Evolutionary conservation across 2,797 vertebrate genomes (phyloP).

Genomic region (Sebastes kiyomatsui): DNA sequence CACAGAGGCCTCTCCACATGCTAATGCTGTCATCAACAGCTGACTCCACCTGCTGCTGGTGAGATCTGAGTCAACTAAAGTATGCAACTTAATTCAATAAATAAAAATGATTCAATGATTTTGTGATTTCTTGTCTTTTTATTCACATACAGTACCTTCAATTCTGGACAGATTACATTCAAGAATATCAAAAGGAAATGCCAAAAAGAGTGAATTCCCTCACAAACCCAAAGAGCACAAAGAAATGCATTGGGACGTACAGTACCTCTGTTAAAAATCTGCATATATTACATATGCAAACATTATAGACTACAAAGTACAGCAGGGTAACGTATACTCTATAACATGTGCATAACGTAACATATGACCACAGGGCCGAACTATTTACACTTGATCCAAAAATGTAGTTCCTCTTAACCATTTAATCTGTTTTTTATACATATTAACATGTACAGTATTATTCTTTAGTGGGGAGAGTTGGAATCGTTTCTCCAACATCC

Average conservation of each 20-base stretch:
- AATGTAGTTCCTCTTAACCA: conserved; percentile 37
- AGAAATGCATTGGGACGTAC: conserved; percentile 59
- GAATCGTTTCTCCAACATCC: conserved; percentile 46
- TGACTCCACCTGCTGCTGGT: conserved; percentile 56
- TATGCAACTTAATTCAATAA: neutral
- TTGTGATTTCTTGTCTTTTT: conserved; percentile 50
- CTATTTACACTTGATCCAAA: conserved; percentile 75
- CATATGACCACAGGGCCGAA: conserved; percentile 52
- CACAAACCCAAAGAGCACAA: conserved; percentile 50
- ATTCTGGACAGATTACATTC: conserved; percentile 73
- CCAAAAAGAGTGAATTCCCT: conserved; percentile 47
- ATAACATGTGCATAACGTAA: conserved; percentile 61
- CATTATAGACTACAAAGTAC: conserved; percentile 67
- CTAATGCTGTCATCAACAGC: conserved; percentile 48
- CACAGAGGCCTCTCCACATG: conserved; percentile 40
- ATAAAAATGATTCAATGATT: neutral
- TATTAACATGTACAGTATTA: conserved; percentile 68
- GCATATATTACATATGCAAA: conserved; percentile 66
- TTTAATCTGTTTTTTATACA: conserved; percentile 66
- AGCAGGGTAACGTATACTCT: conserved; percentile 54
- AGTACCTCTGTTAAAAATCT: conserved; percentile 68
- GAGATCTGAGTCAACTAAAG: neutral
- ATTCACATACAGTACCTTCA: conserved; percentile 74
- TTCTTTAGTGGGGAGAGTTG: conserved; percentile 43
- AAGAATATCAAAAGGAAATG: conserved; percentile 78